Base-by-base conservation (phyloP, 1,140 invertebrate species). In the Archivesica marissinica region DNA sequence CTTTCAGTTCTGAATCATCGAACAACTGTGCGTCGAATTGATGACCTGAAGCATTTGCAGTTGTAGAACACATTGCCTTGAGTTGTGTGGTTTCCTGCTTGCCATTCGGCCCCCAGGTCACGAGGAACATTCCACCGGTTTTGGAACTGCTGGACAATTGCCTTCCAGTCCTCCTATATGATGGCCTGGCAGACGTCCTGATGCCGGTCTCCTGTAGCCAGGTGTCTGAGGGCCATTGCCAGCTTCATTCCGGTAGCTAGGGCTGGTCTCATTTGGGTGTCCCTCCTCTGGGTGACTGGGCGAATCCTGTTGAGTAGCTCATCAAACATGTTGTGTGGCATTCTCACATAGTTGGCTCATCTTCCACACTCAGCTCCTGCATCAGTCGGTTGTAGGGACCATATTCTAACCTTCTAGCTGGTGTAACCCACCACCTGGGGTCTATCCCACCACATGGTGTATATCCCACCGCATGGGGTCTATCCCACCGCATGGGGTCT, bases 231-330 rank as follows among this genome's bases (percentile, higher is more conserved):
- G 38, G 81, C 64, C 4, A 76, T 15, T 17, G 41, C 70, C 44
- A 74, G 39, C 84, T 86, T 86, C 47, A 81, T n/a, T 1, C 61
- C 84, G 28, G 84, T 61, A 54, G 35, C 17, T 1, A 86, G 0
- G 4, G 76, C 15, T 25, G 33, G n/a, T 50, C 83, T 78, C 6
- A 30, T 68, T 1, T 17, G 2, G 56, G 59, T 85, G 33, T 50
- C 17, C 33, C 64, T 50, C 70, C 59, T 85, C 3, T 39, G 41
- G 1, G 66, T 78, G 7, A 28, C 1, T 50, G 44, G 75, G 13
- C 23, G 39, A 50, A 78, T 0, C 25, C 74, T 47, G 9, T 3
- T 1, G 3, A 80, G n/a, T 1, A 68, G 30, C 9, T 68, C 64
- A n/a, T 38, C 2, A 28, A 28, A 64, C 23, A 28, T 30, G 20